Evolutionary conservation across 2,113 vertebrate genomes (phyloP), one percentile per base, ranked within the genome.

Genomic region (Taxidea taxus): DNA sequence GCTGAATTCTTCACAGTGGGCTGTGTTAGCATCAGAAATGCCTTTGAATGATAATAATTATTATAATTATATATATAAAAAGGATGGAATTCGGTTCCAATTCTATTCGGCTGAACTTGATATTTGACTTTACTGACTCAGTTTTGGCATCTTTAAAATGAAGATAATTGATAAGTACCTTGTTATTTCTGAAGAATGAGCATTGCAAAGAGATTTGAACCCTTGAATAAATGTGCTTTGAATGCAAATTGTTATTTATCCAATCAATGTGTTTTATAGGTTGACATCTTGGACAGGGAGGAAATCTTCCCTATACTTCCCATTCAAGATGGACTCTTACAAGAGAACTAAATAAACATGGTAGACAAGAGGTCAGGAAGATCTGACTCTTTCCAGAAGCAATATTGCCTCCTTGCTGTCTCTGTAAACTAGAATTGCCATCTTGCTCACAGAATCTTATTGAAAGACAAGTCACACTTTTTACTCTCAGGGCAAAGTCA

Each of bases 101-200:
- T 90, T 98, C 80, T 90, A 4, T 96, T 70, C 5, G 2, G 31
- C 64, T 83, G 83, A 93, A 90, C 56, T 94, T 97, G 72, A 87
- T 96, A 64, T 86, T 95, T 97, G 87, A 96, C 94, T 95, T 90
- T 49, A 60, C 68, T 81, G 95, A 90, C 85, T 96, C 80, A 90
- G 81, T 87, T 97, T 93, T 77, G 21, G 68, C 39, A 87, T 92
- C 68, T 90, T 95, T 54, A 83, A 95, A 93, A 66, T 94, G 64
- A 95, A 91, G 44, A 85, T 91, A 95, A 92, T 74, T 93, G 72
- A 87, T 64, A 96, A 90, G 44, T 60, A 92, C 68, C 77, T 47
- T 58, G 25, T 91, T 90, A 87, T 87, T 34, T 82, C 66, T 68
- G n/a, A 97, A 96, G 49, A 84, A 27, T 42, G 44, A 84, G 80